Percentiles rank a stretch among this genome's conserved stretches.
Evolutionary conservation across 1,140 invertebrate species (phyloP).

Genomic region (Drosophila leontia): DNA sequence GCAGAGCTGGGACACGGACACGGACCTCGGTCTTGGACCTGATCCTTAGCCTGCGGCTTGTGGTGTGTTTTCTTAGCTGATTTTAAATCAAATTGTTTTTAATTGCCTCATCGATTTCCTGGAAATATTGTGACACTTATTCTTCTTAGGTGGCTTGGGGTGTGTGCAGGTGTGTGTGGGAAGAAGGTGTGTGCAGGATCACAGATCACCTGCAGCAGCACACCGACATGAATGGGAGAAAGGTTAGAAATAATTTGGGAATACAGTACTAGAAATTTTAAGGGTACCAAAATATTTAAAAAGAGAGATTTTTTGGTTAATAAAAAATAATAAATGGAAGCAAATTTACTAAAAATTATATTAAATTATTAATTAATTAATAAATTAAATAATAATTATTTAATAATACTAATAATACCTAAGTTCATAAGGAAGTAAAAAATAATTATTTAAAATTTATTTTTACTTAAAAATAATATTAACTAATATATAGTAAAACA

Average conservation of each 20-base stretch:
- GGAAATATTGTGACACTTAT: constrained; percentile 71
- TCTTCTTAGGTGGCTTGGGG: not conserved
- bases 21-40: not conserved
- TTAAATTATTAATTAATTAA: too few species aligned
- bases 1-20: not conserved
- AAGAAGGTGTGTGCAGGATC: constrained; percentile 9
- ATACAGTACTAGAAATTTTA: not conserved
- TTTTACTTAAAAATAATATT: too few species aligned
- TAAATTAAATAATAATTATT: too few species aligned
- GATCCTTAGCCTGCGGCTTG: constrained; percentile 12
- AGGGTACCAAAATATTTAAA: not conserved
- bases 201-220: constrained; percentile 6
- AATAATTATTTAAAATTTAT: too few species aligned
- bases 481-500: too few species aligned
- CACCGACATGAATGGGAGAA: not conserved
- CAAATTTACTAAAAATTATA: too few species aligned
- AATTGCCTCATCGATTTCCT: constrained; percentile 68
- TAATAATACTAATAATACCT: too few species aligned
- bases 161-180: constrained; percentile 4
- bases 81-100: constrained; percentile 83
- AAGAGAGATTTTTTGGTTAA: not conserved
- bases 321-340: too few species aligned
- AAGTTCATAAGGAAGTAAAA: too few species aligned
- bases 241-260: not conserved
- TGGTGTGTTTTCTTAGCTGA: constrained; percentile 75